Evolutionary conservation across 2,113 vertebrate genomes (phyloP).

Genomic region (Blennius ocellaris): DNA sequence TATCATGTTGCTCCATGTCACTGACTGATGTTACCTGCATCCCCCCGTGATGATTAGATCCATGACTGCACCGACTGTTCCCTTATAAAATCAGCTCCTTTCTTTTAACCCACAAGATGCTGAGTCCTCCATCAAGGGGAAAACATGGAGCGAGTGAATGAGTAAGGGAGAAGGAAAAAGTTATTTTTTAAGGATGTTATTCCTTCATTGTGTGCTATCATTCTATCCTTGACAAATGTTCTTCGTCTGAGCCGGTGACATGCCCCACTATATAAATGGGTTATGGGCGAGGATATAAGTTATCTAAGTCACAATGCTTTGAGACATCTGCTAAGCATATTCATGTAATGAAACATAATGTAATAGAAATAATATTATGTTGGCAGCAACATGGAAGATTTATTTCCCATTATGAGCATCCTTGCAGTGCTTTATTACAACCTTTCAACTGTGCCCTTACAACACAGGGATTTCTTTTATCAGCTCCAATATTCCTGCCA

Average conservation of each 20-base stretch:
- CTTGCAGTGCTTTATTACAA: slow-evolving; percentile 58
- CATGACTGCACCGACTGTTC: slow-evolving; percentile 83
- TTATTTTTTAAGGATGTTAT: slow-evolving; percentile 71
- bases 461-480: slow-evolving; percentile 1
- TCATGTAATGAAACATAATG: slow-evolving; percentile 69
- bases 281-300: slow-evolving; percentile 68
- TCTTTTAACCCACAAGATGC: slow-evolving; percentile 63
- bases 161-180: slow-evolving; percentile 30
- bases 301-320: slow-evolving; percentile 69
- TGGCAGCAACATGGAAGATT: slow-evolving; percentile 57
- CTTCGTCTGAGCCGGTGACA: slow-evolving; percentile 68
- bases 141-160: slow-evolving; percentile 15
- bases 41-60: slow-evolving; percentile 83
- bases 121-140: slow-evolving; percentile 17
- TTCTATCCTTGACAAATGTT: slow-evolving; percentile 75
- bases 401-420: slow-evolving; percentile 66
- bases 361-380: slow-evolving; percentile 75
- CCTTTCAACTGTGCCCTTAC: slow-evolving; percentile 37
- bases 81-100: slow-evolving; percentile 83
- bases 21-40: slow-evolving; percentile 82
- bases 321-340: slow-evolving; percentile 73
- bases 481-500: neutral
- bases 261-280: slow-evolving; percentile 66
- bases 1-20: slow-evolving; percentile 84
- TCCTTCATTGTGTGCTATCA: slow-evolving; percentile 64